Percentiles rank a stretch among this genome's conserved stretches.
Conservation (phyloP, 2,113 vertebrate species). For the Puma concolor region DNA sequence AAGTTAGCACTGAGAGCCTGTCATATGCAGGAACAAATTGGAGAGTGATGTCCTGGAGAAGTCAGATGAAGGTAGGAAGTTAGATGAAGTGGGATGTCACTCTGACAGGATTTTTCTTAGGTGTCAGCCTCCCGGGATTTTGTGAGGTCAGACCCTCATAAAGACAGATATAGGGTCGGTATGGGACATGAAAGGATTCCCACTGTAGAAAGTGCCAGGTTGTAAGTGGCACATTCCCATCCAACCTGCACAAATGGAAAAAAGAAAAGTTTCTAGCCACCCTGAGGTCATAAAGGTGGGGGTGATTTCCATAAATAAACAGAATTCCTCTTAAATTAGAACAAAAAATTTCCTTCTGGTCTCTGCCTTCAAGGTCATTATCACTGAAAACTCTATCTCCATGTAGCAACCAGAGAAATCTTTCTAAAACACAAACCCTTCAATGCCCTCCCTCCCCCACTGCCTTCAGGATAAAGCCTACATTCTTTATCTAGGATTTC, state of each 20-base stretch:
- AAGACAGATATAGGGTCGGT: neutral
- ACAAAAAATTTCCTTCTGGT: neutral
- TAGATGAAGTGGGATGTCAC: neutral
- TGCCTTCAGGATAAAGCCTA: neutral
- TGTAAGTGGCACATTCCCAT: neutral
- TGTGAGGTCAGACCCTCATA: neutral
- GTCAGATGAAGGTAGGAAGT: neutral
- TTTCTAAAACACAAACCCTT: neutral
- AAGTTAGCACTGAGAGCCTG: neutral
- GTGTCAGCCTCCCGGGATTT: neutral
- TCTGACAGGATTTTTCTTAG: neutral
- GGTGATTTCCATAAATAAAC: neutral
- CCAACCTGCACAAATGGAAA: neutral
- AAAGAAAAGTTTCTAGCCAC: neutral
- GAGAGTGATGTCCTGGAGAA: neutral
- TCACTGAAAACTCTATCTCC: neutral
- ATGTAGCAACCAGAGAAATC: neutral
- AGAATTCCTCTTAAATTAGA: neutral
- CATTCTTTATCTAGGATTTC: neutral
- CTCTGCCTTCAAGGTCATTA: neutral
- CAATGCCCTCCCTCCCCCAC: neutral
- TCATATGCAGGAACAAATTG: neutral
- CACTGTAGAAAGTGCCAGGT: neutral
- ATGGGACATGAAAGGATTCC: neutral
- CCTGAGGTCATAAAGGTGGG: neutral